A percentile compares a stretch with the other conserved stretches of the same genome.
These are phyloP conservation scores for Lophotis ruficrista DNA, from an alignment of 2,113 vertebrate genomes.

Conservation along the genomic window DNA sequence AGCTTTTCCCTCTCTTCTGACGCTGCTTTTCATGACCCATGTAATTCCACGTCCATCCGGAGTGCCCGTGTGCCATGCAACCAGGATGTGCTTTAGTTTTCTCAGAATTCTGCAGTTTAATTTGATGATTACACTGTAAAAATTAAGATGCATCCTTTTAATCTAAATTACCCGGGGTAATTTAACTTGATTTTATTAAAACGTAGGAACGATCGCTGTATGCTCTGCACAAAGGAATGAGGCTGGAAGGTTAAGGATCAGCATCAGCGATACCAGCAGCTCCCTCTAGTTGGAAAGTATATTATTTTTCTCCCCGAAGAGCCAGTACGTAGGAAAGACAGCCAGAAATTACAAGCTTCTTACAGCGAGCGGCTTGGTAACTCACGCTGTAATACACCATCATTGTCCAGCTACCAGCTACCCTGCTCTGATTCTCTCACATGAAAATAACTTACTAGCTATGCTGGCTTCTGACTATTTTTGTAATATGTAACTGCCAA, in stretches of 20 bases:
- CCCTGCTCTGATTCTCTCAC: background rate
- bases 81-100: accelerated
- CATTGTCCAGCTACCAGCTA: background rate
- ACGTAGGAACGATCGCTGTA: background rate
- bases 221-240: slow-evolving; percentile 28
- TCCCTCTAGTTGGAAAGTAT: slow-evolving; percentile 53
- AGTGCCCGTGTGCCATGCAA: background rate
- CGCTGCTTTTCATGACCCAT: background rate
- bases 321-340: background rate
- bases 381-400: accelerated
- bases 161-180: background rate
- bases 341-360: background rate
- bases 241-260: background rate
- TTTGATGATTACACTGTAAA: background rate
- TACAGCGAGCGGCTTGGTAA: background rate
- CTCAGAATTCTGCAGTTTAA: background rate
- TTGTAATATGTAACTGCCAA: background rate
- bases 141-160: background rate
- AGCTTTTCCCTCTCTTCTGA: background rate
- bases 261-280: background rate
- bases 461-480: background rate
- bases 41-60: background rate
- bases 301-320: background rate
- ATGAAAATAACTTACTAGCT: background rate
- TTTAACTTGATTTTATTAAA: background rate